phyloP scores from a whole-genome alignment of 2,797 vertebrate genomes.

The Lutjanus argentimaculatus region DNA sequence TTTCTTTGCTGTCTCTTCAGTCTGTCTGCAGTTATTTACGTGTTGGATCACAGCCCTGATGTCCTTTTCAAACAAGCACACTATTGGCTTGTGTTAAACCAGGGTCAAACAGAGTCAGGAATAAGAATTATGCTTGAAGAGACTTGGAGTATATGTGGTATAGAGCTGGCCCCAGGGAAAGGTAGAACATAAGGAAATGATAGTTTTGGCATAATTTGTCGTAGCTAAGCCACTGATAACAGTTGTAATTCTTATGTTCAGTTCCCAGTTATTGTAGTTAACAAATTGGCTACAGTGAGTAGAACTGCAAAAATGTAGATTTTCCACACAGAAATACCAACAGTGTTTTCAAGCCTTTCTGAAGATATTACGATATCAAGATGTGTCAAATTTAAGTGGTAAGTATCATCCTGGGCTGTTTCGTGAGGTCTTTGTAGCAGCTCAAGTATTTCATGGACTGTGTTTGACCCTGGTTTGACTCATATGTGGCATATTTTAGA shows the following conservation, averaged over 20 bases:
- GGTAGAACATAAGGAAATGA: neutral
- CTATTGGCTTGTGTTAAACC: slow-evolving; percentile 55
- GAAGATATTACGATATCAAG: neutral
- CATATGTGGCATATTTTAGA: neutral
- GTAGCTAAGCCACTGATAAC: neutral
- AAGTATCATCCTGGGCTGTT: slow-evolving; percentile 14
- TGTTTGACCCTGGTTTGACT: slow-evolving; percentile 76
- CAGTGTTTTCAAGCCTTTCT: neutral
- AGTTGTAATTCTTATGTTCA: neutral
- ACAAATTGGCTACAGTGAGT: neutral
- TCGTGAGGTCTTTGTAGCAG: neutral
- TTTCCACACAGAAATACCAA: neutral
- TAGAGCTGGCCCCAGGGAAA: too few relatives aligned
- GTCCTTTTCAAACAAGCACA: slow-evolving; percentile 30
- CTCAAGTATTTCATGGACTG: slow-evolving; percentile 20
- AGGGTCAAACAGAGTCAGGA: slow-evolving; percentile 62
- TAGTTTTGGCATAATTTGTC: neutral
- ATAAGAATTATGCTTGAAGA: neutral
- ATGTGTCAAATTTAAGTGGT: neutral
- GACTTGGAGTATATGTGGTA: neutral
- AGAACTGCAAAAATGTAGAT: neutral
- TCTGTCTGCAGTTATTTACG: slow-evolving; percentile 62
- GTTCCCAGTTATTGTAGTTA: neutral
- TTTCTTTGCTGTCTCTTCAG: slow-evolving; percentile 31
- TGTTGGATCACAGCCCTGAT: slow-evolving; percentile 41